Conservation (phyloP, 2,888 invertebrate genomes). For the Pseudeuparius sepicola region DNA sequence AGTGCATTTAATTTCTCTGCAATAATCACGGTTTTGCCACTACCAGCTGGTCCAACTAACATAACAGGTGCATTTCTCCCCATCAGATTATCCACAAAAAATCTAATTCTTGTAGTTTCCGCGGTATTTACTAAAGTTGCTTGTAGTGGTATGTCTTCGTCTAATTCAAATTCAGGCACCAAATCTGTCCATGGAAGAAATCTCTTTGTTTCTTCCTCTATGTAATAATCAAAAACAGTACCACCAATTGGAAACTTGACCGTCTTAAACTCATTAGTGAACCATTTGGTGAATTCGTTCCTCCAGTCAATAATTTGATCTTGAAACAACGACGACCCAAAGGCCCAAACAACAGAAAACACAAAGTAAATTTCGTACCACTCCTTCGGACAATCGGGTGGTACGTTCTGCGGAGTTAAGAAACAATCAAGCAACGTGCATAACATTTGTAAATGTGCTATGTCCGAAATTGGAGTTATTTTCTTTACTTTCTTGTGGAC, state of each 20-base stretch:
- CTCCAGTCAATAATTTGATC: conserved; percentile 88
- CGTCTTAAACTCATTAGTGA: conserved; percentile 82
- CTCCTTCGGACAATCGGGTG: conserved; percentile 84
- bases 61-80: conserved; percentile 73
- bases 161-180: conserved; percentile 69
- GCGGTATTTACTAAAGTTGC: conserved; percentile 68
- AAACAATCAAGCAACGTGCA: conserved; percentile 81
- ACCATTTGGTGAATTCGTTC: conserved; percentile 93
- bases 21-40: conserved; percentile 88
- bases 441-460: conserved; percentile 80
- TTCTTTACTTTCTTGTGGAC: conserved; percentile 69
- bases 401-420: conserved; percentile 68
- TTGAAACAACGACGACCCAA: conserved; percentile 84
- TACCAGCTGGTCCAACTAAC: conserved; percentile 83
- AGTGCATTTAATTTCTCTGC: conserved; percentile 68
- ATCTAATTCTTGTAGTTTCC: conserved; percentile 74
- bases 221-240: conserved; percentile 81
- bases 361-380: conserved; percentile 92
- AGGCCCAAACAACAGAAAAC: conserved; percentile 86
- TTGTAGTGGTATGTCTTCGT: conserved; percentile 79
- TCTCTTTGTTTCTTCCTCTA: conserved; percentile 76
- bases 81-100: conserved; percentile 79
- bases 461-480: conserved; percentile 83
- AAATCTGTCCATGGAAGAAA: conserved; percentile 81
- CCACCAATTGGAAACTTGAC: conserved; percentile 76